Evolutionary conservation across 64 coral and sea anemone genomes (phyloP), one percentile per base, ranked within the genome.

Genomic region (Stichodactyla helianthus): DNA sequence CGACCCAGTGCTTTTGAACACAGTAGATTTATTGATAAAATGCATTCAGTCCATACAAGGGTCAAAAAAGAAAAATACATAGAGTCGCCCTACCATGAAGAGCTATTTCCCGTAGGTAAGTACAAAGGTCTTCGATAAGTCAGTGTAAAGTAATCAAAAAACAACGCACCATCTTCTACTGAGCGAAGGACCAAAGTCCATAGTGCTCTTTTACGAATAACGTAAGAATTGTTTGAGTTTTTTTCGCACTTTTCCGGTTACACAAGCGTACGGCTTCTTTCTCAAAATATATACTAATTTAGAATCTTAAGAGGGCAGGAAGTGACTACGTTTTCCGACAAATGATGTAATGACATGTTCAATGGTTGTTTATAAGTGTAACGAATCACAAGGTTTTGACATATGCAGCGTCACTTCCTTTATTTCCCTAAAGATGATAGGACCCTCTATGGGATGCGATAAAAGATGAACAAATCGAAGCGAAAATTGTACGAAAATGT

Each of bases 11-110:
- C 91, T 19, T 96, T 96, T 68, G 91, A 96, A 62, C 94, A 93
- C 88, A 90, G 90, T 35, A 91, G 94, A 35, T 96, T 96, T 68
- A 83, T 96, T 28, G 94, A 96, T 81, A 96, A 96, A 83, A 96
- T 96, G 94, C 94, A 96, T 22, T 88, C 94, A 18, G 80, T 84
- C 15, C 70, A 87, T 6, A 77, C 92, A 14, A 89, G 89, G 74
- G 78, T 96, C 5, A 96, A 96, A 82, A 88, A 93, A 76, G 94
- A 96, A 77, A 93, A 93, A n/a, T 74, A 89, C 59, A 68, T 88
- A 25, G 92, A 89, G 59, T 63, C 86, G 15, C 86, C 83, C 55
- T 82, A 85, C 15, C 88, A 84, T 54, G 87, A 87, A 5, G 94
- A 97, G 22, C 87, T 85, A 22, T 56, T 97, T 25, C 88, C 88